A percentile compares a stretch with the other conserved stretches of the same genome.
Evolutionary conservation across 2,888 invertebrate genomes (phyloP).

Genomic region (Epinotia ramella): DNA sequence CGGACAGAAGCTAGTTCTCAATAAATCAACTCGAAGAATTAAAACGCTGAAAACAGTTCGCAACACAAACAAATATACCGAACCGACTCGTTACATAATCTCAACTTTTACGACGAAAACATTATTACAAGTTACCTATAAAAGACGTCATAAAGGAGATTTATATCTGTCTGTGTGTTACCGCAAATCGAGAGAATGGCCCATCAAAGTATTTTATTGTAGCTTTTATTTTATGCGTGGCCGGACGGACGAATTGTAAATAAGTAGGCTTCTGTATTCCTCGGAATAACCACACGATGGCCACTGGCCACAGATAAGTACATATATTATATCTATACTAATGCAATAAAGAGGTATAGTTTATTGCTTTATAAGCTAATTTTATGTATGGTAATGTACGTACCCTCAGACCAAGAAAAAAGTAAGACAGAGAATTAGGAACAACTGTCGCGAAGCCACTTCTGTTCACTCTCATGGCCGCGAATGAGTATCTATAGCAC

Average conservation of each 20-base stretch:
- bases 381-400: no score
- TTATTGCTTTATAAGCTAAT: no score
- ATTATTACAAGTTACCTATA: conserved; percentile 47
- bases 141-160: conserved; percentile 47
- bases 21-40: background rate
- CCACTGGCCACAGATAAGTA: background rate
- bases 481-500: no score
- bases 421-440: no score
- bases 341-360: no score
- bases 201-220: conserved; percentile 47
- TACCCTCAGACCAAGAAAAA: no score
- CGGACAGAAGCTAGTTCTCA: no score
- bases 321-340: no score
- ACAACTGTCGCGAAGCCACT: no score
- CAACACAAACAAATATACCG: conserved; percentile 30
- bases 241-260: conserved; percentile 41
- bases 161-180: conserved; percentile 46
- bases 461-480: no score
- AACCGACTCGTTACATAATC: conserved; percentile 43
- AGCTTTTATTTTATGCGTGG: conserved; percentile 45
- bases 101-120: conserved; percentile 46
- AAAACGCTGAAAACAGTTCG: background rate
- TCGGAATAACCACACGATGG: background rate
- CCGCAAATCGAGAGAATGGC: conserved; percentile 47
- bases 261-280: conserved; percentile 34